Conservation (phyloP, 1,140 invertebrate genomes). For the Aricia agestis region DNA sequence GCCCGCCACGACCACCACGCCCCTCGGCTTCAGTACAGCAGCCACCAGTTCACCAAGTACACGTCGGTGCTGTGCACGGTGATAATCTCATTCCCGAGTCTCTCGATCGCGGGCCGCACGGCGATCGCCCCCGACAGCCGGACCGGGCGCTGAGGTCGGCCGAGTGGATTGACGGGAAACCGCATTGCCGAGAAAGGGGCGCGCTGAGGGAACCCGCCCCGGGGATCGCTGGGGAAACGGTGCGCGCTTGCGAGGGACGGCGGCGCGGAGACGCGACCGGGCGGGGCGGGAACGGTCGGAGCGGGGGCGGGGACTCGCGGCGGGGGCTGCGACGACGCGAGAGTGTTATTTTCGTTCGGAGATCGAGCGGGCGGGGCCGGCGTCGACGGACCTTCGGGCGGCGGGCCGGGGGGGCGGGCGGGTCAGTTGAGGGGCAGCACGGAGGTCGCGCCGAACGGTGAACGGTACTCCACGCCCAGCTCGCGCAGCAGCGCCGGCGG, state of each 20-base stretch:
- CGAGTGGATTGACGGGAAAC: too few relatives aligned
- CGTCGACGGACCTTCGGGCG: neutral
- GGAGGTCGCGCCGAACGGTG: slow-evolving; percentile 93
- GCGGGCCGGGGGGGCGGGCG: neutral
- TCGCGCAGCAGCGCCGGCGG: slow-evolving; percentile 86
- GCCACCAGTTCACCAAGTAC: neutral
- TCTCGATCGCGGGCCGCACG: neutral
- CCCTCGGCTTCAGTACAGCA: neutral
- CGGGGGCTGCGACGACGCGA: neutral
- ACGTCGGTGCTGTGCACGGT: neutral
- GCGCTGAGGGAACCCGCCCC: neutral
- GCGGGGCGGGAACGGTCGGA: too few relatives aligned
- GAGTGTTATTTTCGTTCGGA: neutral
- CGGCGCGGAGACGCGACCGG: neutral
- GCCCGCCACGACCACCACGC: too few relatives aligned
- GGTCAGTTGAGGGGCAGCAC: slow-evolving; percentile 88
- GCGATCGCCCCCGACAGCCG: neutral
- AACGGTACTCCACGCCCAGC: slow-evolving; percentile 87
- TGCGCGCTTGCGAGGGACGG: neutral
- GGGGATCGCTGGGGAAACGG: neutral
- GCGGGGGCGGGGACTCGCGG: neutral
- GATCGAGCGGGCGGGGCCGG: neutral
- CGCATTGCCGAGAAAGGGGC: too few relatives aligned
- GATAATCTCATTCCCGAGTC: neutral
- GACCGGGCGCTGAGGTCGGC: too few relatives aligned